Evolutionary conservation across 2,888 invertebrate species (phyloP), one percentile per base, ranked within the genome.

Genomic region (Hydrotaea cyrtoneurina): DNA sequence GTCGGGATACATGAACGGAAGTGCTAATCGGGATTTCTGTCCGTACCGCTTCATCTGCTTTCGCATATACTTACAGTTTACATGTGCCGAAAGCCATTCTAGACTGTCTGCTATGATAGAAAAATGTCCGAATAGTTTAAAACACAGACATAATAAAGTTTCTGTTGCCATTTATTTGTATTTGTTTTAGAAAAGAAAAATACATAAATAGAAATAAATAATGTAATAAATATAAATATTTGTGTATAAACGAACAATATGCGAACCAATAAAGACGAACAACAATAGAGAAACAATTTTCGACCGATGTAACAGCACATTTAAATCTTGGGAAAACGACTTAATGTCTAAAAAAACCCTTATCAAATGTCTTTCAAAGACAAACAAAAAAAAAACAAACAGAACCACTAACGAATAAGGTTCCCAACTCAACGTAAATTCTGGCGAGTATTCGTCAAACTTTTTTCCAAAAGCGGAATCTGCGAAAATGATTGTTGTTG

Each of bases 401-500:
- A 31, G 10, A n/a, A 53, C 7, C n/a, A n/a, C n/a, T n/a, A n/a
- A n/a, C n/a, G n/a, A n/a, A 53, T 26, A 31, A 62, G 36, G 2
- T 62, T 36, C 26, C 62, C 2, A 62, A 59, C 36, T 87, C 39
- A 87, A 84, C 83, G 86, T 21, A 83, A 39, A 87, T 86, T 85
- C 23, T 66, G 74, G 31, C 86, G 84, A 77, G 71, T 64, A 83
- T 85, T 86, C 85, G 62, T 66, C 17, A 57, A 57, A 73, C 86
- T 86, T 80, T 84, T 80, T 39, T 88, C 87, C 82, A 91, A 82
- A 19, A 91, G 86, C n/a, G 90, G 89, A 55, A 89, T 72, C 62
- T 89, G 89, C 21, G 88, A 89, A 81, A 89, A 90, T 13, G 89
- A 89, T 80, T 88, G 87, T 50, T 86, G 87, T 55, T 86, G 69